These are phyloP conservation scores for Spilarctia lutea DNA, from an alignment of 2,888 invertebrate genomes.

Conservation along the genomic window DNA sequence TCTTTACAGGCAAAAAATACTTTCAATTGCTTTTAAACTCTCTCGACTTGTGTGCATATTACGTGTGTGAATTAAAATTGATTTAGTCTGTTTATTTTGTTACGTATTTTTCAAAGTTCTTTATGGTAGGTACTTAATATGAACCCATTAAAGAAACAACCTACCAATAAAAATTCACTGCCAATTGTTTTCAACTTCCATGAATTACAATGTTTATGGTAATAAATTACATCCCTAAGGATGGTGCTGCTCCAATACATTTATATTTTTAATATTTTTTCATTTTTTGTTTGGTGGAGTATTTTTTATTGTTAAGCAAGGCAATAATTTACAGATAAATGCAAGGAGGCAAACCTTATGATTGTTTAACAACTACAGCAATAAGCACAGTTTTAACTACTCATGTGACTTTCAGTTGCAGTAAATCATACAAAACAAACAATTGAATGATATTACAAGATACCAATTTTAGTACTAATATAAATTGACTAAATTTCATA, in stretches of 20 bases:
- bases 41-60: not conserved
- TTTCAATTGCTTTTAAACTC: no score
- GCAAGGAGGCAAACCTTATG: not conserved
- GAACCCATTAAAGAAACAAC: not conserved
- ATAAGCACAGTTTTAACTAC: not conserved
- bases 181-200: not conserved
- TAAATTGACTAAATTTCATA: not conserved
- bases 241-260: not conserved
- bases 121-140: not conserved
- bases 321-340: no score
- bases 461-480: not conserved
- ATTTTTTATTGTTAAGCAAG: not conserved
- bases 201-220: not conserved
- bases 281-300: not conserved
- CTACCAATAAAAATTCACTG: not conserved
- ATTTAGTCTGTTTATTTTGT: not conserved
- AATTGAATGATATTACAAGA: not conserved
- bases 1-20: no score
- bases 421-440: not conserved
- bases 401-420: not conserved
- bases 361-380: not conserved
- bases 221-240: not conserved
- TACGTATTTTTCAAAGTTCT: not conserved
- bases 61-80: not conserved
- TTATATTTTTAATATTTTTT: not conserved